Conservation (phyloP, 2,888 invertebrate species). For the Exephanes ischioxanthus region DNA sequence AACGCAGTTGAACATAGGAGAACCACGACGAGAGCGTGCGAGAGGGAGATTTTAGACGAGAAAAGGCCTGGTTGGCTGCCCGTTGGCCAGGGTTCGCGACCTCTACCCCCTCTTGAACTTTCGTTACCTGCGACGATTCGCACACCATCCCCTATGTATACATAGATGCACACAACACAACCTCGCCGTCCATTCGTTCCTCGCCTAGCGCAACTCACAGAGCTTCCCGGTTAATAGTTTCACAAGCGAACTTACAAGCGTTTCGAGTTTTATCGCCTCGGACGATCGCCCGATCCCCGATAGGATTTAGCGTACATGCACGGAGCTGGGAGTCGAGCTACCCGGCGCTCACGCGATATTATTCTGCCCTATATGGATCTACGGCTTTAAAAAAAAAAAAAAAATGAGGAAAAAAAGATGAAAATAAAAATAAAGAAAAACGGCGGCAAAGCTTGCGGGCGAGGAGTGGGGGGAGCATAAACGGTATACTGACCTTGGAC, state of each 20-base stretch:
- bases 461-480: slow-evolving; percentile 28
- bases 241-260: not conserved
- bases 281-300: not conserved
- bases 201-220: not conserved
- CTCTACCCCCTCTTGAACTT: slow-evolving; percentile 60
- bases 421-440: not conserved
- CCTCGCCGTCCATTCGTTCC: not conserved
- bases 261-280: slow-evolving; percentile 7
- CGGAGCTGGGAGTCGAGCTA: not conserved
- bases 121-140: slow-evolving; percentile 43
- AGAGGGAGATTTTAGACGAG: slow-evolving; percentile 27
- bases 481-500: slow-evolving; percentile 66
- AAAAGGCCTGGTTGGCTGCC: slow-evolving; percentile 51
- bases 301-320: slow-evolving; percentile 14
- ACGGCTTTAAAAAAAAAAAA: slow-evolving; percentile 29
- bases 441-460: slow-evolving; percentile 15
- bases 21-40: not conserved
- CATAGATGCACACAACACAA: not conserved
- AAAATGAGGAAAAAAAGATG: not conserved
- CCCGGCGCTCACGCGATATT: slow-evolving; percentile 58
- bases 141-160: not conserved
- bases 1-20: not conserved
- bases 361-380: slow-evolving; percentile 21
- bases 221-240: not conserved
- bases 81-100: slow-evolving; percentile 67